phyloP scores from a whole-genome alignment of 2,797 vertebrate species.

The Lithobates pipiens region DNA sequence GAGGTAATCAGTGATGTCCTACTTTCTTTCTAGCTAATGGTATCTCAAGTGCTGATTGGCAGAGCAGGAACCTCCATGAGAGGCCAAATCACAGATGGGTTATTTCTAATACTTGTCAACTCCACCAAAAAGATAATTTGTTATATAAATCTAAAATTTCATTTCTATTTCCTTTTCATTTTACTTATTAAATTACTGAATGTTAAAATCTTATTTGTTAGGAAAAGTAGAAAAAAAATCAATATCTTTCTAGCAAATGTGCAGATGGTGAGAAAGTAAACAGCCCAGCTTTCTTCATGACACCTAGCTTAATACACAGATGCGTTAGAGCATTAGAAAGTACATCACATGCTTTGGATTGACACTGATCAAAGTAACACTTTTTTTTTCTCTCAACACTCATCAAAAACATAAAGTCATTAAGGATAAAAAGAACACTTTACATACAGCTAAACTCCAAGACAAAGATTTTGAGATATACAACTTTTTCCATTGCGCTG shows the following conservation, averaged over 20 bases:
- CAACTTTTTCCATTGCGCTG: not conserved
- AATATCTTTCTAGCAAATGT: slow-evolving; percentile 16
- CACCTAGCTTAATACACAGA: slow-evolving; percentile 39
- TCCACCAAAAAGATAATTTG: too few species aligned
- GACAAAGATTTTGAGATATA: not conserved
- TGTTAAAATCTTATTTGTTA: not conserved
- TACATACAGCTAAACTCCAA: not conserved
- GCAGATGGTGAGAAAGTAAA: slow-evolving; percentile 29
- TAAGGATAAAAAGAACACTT: not conserved
- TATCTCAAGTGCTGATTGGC: too few species aligned
- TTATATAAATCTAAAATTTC: not conserved
- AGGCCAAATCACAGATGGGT: too few species aligned
- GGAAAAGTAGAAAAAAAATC: not conserved
- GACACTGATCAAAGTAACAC: slow-evolving; percentile 15
- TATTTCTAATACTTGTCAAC: too few species aligned
- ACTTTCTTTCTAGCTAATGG: too few species aligned
- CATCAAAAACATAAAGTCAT: not conserved
- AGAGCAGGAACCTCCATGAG: too few species aligned
- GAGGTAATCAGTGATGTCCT: too few species aligned
- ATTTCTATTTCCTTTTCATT: not conserved
- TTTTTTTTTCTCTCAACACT: not conserved
- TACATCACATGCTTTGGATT: slow-evolving; percentile 18
- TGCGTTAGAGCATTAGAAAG: slow-evolving; percentile 14
- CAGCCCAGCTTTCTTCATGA: slow-evolving; percentile 16
- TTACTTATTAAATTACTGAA: not conserved